Percentiles rank a stretch among this genome's conserved stretches.
Conservation (phyloP, 2,797 vertebrate genomes). For the Silurus aristotelis region DNA sequence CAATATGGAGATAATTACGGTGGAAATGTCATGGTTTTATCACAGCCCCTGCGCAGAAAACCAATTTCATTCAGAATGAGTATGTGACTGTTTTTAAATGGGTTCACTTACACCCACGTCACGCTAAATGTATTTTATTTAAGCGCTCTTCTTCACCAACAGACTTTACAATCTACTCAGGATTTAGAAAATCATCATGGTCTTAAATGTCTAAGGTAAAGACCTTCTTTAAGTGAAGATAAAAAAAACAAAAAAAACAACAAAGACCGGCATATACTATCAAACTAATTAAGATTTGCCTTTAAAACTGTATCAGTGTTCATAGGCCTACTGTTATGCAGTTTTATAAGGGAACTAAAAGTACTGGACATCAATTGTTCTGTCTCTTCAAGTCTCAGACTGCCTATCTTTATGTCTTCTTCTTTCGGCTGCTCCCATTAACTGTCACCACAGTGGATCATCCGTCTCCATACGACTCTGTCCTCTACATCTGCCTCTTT, state of each 20-base stretch:
- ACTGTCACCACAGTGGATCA: too few species aligned
- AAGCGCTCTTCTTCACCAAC: slow-evolving; percentile 16
- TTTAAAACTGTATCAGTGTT: neutral
- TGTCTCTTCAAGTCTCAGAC: neutral
- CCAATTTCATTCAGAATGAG: slow-evolving; percentile 59
- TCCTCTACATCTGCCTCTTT: too few species aligned
- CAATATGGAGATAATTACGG: slow-evolving; percentile 63
- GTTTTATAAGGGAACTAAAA: neutral
- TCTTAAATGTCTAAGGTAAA: neutral
- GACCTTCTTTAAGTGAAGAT: neutral
- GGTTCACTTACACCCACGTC: slow-evolving; percentile 52
- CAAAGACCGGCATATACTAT: neutral
- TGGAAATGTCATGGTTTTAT: slow-evolving; percentile 62
- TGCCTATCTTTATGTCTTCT: neutral
- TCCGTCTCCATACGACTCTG: too few species aligned
- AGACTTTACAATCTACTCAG: slow-evolving; percentile 19
- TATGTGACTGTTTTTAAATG: slow-evolving; percentile 59
- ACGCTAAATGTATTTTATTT: slow-evolving; percentile 52
- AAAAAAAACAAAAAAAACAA: neutral
- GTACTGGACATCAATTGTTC: neutral
- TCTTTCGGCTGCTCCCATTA: too few species aligned
- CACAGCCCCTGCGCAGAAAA: slow-evolving; percentile 54
- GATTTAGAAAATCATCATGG: slow-evolving; percentile 24
- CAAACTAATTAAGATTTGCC: slow-evolving; percentile 1
- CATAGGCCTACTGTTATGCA: neutral